Evolutionary conservation across 2,797 vertebrate species (phyloP).

Genomic region (Falco concolor): DNA sequence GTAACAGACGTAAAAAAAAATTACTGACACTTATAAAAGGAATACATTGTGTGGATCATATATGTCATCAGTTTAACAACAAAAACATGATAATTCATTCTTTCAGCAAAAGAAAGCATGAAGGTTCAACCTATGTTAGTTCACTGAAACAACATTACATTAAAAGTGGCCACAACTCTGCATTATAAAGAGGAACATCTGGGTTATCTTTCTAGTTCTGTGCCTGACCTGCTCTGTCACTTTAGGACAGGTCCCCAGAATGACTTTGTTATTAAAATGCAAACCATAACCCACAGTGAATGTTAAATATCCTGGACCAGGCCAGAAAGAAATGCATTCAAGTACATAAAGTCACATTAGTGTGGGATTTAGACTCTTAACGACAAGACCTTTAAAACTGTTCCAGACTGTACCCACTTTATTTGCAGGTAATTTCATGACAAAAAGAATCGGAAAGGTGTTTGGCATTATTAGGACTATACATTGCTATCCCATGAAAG

Average conservation of each 20-base stretch:
- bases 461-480: not conserved
- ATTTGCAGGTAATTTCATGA: not conserved
- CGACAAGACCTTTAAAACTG: not conserved
- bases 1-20: not conserved
- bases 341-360: not conserved
- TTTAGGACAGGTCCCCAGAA: not conserved
- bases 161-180: not conserved
- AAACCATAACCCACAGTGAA: not conserved
- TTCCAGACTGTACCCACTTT: not conserved
- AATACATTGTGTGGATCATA: slow-evolving; percentile 14
- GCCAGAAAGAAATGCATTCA: not conserved
- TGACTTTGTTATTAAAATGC: not conserved
- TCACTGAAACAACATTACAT: not conserved
- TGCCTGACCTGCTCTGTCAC: not conserved
- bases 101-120: not conserved
- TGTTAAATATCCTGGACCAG: not conserved
- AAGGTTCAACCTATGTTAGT: not conserved
- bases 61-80: not conserved
- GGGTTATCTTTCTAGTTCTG: not conserved
- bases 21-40: slow-evolving; percentile 29
- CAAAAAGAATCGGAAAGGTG: not conserved
- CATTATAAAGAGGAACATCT: not conserved
- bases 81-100: slow-evolving; percentile 30
- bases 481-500: not conserved
- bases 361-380: not conserved